Conservation (phyloP, 2,113 vertebrate species). For the Centropristis striata region DNA sequence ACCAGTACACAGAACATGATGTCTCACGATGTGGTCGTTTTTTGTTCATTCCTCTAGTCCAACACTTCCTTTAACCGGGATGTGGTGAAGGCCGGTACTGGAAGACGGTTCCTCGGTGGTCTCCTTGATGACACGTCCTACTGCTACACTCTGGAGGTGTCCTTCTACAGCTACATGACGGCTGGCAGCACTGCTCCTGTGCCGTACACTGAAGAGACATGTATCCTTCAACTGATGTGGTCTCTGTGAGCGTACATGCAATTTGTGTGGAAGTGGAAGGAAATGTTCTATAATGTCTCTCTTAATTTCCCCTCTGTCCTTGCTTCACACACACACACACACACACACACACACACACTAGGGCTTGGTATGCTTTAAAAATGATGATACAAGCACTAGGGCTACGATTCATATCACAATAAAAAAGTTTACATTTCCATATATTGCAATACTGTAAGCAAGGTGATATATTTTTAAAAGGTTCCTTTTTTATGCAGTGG, state of each 20-base stretch:
- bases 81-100: slow-evolving; percentile 96
- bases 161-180: slow-evolving; percentile 96
- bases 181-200: slow-evolving; percentile 87
- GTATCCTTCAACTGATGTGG: slow-evolving; percentile 89
- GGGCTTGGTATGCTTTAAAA: no score
- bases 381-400: no score
- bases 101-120: slow-evolving; percentile 94
- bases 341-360: slow-evolving; percentile 7
- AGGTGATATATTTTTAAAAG: no score
- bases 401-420: no score
- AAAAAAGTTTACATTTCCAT: no score
- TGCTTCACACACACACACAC: neutral
- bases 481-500: no score
- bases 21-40: slow-evolving; percentile 11
- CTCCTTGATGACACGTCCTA: slow-evolving; percentile 95
- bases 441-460: no score
- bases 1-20: neutral
- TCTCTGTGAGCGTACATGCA: neutral
- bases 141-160: slow-evolving; percentile 98
- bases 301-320: slow-evolving; percentile 11
- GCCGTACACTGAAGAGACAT: slow-evolving; percentile 96
- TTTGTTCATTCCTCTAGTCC: slow-evolving; percentile 84
- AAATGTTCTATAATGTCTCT: neutral
- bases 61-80: slow-evolving; percentile 97
- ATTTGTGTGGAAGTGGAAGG: neutral